Percentiles rank a stretch among this genome's conserved stretches.
Conservation (phyloP, 2,113 vertebrate species). For the Hyaena hyaena region DNA sequence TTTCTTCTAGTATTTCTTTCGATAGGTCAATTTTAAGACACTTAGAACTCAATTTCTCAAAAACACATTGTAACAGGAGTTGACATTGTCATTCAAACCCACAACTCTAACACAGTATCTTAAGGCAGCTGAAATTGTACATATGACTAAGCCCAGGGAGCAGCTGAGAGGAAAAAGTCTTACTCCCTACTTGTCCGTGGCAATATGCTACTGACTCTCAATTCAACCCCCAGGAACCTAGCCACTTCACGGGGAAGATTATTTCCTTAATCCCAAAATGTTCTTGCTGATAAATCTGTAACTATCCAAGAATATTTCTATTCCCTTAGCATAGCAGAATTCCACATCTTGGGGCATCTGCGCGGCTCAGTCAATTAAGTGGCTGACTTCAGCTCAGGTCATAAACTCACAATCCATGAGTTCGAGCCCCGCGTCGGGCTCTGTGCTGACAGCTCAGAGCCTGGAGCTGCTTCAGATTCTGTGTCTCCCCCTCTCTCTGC, state of each 20-base stretch:
- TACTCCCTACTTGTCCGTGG: background rate
- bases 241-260: background rate
- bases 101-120: background rate
- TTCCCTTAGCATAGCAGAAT: background rate
- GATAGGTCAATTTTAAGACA: background rate
- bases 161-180: background rate
- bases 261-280: background rate
- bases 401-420: too few species aligned
- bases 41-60: conserved; percentile 9
- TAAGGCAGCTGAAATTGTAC: background rate
- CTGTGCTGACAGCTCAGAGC: too few species aligned
- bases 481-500: too few species aligned
- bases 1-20: conserved; percentile 35
- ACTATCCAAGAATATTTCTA: background rate
- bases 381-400: too few species aligned
- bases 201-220: background rate
- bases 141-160: background rate
- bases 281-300: background rate
- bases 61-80: background rate
- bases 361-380: too few species aligned
- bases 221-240: background rate
- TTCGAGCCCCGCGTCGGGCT: too few species aligned
- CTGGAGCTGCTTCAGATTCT: too few species aligned
- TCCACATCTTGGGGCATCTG: background rate
- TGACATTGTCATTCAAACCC: background rate